Conservation (phyloP, 2,797 vertebrate species). For the Rhabdophis nuchalis region DNA sequence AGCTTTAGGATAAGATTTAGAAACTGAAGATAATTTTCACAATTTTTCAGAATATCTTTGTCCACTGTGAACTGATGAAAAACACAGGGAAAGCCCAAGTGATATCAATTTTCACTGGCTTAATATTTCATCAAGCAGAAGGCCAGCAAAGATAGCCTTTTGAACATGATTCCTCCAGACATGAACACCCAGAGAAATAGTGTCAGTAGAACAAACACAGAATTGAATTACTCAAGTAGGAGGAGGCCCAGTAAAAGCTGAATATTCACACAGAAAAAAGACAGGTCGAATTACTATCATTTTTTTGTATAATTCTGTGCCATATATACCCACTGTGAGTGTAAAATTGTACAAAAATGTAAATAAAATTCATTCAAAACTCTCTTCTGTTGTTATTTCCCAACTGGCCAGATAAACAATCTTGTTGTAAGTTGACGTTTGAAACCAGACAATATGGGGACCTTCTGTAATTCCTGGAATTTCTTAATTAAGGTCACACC, state of each 20-base stretch:
- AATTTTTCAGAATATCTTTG: constrained; percentile 87
- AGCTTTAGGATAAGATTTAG: constrained; percentile 84
- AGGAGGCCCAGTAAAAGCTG: constrained; percentile 89
- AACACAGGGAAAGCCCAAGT: constrained; percentile 88
- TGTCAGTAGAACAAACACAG: constrained; percentile 83
- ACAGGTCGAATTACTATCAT: constrained; percentile 94
- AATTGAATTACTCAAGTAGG: constrained; percentile 86
- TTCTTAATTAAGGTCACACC: not conserved
- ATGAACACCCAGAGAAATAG: constrained; percentile 88
- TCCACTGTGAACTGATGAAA: constrained; percentile 90
- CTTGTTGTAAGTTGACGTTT: not conserved
- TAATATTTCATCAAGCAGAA: constrained; percentile 94
- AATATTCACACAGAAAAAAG: constrained; percentile 88
- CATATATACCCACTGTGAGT: not conserved
- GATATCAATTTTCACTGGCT: constrained; percentile 90
- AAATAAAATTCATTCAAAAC: not conserved
- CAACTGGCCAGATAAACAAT: not conserved
- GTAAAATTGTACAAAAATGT: not conserved
- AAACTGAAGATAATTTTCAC: constrained; percentile 98
- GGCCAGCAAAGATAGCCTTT: constrained; percentile 86
- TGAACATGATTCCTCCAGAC: constrained; percentile 85
- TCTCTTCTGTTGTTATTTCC: not conserved
- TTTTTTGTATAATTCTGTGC: constrained; percentile 67
- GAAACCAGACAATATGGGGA: not conserved
- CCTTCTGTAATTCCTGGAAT: not conserved